Percentiles rank a stretch among this genome's conserved stretches.
phyloP scores from a whole-genome alignment of 2,888 invertebrate species.

The Ochlodes sylvanus region DNA sequence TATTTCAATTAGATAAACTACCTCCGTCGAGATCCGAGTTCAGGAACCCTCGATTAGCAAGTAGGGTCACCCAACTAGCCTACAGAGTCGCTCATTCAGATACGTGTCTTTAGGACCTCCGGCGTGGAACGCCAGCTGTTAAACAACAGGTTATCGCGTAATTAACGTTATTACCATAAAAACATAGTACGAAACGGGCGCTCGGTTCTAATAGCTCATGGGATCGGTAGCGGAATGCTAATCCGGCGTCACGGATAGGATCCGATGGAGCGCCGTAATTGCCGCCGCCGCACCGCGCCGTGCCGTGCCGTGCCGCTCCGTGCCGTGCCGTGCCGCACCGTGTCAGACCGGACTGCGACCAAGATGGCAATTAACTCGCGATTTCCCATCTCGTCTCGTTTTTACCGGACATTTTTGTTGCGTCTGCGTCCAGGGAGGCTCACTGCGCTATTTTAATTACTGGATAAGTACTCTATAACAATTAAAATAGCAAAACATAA shows the following conservation, averaged over 20 bases:
- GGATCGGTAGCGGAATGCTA: constrained; percentile 29
- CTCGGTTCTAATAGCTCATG: constrained; percentile 21
- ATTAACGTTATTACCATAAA: constrained; percentile 22
- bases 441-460: not conserved
- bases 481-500: constrained; percentile 9
- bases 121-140: not conserved
- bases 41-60: no score
- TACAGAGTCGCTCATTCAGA: not conserved
- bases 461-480: not conserved
- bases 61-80: no score
- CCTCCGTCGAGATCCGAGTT: no score
- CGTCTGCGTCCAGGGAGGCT: not conserved
- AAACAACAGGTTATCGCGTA: constrained; percentile 1
- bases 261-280: constrained; percentile 24
- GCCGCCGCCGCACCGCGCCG: not conserved
- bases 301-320: not conserved
- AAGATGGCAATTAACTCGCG: constrained; percentile 15
- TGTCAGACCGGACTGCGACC: not conserved
- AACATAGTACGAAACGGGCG: constrained; percentile 15
- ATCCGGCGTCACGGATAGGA: constrained; percentile 23
- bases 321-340: not conserved
- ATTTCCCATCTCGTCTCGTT: constrained; percentile 13
- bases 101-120: not conserved
- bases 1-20: no score
- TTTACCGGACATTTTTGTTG: constrained; percentile 1